Evolutionary conservation across 1,140 invertebrate genomes (phyloP).

Genomic region (Trachelipus rathkii): DNA sequence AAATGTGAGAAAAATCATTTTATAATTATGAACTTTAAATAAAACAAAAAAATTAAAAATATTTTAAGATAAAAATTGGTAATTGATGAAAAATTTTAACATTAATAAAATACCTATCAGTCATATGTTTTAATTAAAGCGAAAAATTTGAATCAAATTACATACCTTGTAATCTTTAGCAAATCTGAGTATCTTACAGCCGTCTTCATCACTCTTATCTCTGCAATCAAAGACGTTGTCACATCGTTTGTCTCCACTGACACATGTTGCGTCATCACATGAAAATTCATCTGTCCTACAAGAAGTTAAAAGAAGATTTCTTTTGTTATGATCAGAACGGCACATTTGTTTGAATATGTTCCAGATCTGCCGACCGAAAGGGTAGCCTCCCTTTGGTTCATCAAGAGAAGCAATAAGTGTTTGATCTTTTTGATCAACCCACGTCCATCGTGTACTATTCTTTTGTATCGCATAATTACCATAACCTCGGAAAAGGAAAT

Average conservation of each 20-base stretch:
- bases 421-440: too few relatives aligned
- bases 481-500: too few relatives aligned
- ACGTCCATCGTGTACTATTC: too few relatives aligned
- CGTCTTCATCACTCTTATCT: constrained; percentile 67
- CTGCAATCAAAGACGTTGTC: constrained; percentile 63
- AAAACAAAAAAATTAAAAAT: too few relatives aligned
- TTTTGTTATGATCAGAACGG: neutral
- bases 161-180: constrained; percentile 33
- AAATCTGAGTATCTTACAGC: constrained; percentile 51
- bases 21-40: too few relatives aligned
- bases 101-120: neutral
- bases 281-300: constrained; percentile 48
- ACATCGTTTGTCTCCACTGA: constrained; percentile 54
- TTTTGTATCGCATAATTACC: too few relatives aligned
- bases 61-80: too few relatives aligned
- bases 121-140: neutral
- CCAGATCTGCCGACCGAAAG: constrained; percentile 20
- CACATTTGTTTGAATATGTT: constrained; percentile 28
- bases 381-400: too few relatives aligned
- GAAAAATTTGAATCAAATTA: neutral
- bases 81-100: neutral
- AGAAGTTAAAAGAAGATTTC: constrained; percentile 27
- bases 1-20: too few relatives aligned
- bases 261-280: constrained; percentile 53
- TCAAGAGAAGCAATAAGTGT: too few relatives aligned